Evolutionary conservation across 92 coral and sea anemone species (phyloP).

Genomic region (Muricea muricata): DNA sequence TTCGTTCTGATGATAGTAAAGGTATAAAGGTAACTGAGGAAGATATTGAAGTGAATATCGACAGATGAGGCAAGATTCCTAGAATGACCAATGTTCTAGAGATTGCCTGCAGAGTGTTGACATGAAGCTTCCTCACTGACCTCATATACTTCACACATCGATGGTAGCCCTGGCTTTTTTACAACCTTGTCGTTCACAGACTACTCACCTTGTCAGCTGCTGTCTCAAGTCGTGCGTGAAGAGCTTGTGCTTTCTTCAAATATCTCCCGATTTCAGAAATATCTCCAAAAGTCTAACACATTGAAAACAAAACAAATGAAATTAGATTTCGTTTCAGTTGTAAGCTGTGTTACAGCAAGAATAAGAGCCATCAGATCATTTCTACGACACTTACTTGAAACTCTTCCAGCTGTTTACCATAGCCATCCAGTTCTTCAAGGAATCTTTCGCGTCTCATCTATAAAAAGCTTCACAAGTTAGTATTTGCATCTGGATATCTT

Average conservation of each 20-base stretch:
- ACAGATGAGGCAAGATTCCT: no score
- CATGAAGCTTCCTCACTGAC: not conserved
- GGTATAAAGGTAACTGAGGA: no score
- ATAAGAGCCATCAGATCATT: no score
- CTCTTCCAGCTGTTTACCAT: constrained; percentile 92
- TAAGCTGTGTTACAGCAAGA: not conserved
- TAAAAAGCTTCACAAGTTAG: not conserved
- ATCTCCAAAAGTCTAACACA: constrained; percentile 78
- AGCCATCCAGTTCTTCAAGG: constrained; percentile 94
- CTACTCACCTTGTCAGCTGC: constrained; percentile 87
- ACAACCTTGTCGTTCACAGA: not conserved
- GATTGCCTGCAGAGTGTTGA: no score
- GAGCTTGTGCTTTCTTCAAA: constrained; percentile 95
- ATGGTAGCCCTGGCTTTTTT: not conserved
- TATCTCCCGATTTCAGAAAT: constrained; percentile 92
- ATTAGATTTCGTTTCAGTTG: not conserved
- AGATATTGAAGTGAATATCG: no score
- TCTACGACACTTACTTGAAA: constrained; percentile 55
- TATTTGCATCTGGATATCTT: not conserved
- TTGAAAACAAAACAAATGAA: not conserved
- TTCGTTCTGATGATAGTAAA: no score
- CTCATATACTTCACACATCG: no score
- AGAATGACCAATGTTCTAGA: no score
- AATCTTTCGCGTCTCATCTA: constrained; percentile 99
- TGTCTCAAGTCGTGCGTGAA: constrained; percentile 85